Base-by-base conservation (phyloP, 2,797 vertebrate species). In the Acanthurus tractus region DNA sequence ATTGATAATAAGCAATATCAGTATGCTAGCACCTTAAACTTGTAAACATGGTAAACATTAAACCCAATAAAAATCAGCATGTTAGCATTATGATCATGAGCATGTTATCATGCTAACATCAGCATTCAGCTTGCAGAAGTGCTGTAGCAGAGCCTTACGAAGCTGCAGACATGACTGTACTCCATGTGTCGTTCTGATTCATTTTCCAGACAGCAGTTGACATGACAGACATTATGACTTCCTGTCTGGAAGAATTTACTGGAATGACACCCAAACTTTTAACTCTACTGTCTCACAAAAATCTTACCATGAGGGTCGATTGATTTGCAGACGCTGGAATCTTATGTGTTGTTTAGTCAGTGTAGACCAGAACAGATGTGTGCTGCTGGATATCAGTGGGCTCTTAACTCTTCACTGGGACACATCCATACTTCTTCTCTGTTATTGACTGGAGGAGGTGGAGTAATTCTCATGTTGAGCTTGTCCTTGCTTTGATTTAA, bases 401-500 rank as follows among this genome's bases (percentile, higher is more conserved):
- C 3, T 14, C 23, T 22, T 25, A 20, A 20, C 9, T 25, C 55
- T 40, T 40, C 0, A 1, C 2, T 46, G 7, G 23, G 13, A 18
- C 20, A 20, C 1, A 6, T 34, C 13, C 11, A 29, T 25, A 11
- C 6, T 23, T 23, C 29, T 62, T 5, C 7, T 46, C 18, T 50
- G 22, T 64, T 18, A 63, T 2, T 50, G 1, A 56, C 52, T 25
- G 42, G 40, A 48, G 34, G 13, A 56, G 7, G 42, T 18, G 17
- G 12, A 36, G 5, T 22, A 42, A 44, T 54, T 74, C 18, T 54
- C 11, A 54, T 46, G 20, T 42, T 57, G 14, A 50, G 12, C 42
- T 18, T 36, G 8, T 34, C 17, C 57, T 29, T 9, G 10, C 34
- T 54, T 48, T 63, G 40, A 75, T 64, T 23, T 56, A 50, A 64